Conservation (phyloP, 2,888 invertebrate species). For the Hyles lineata region DNA sequence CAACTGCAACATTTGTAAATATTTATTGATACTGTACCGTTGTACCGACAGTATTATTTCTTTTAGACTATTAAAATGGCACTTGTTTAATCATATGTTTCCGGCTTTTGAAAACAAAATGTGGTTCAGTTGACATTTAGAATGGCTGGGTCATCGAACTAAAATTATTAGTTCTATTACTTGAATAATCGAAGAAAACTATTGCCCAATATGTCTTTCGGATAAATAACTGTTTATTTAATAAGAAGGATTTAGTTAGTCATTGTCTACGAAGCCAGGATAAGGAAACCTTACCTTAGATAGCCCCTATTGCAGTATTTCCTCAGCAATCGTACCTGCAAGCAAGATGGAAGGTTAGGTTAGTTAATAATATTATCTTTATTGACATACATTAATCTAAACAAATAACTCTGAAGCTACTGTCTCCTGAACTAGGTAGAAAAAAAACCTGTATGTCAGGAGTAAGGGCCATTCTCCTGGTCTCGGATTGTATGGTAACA, state of each 20-base stretch:
- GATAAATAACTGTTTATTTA: too few relatives aligned
- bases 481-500: too few relatives aligned
- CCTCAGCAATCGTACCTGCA: slow-evolving; percentile 16
- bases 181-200: too few relatives aligned
- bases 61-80: neutral
- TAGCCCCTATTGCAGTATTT: neutral
- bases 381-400: too few relatives aligned
- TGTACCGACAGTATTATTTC: neutral
- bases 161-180: neutral
- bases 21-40: neutral
- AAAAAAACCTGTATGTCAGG: too few relatives aligned
- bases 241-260: neutral
- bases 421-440: too few relatives aligned
- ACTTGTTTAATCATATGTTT: neutral
- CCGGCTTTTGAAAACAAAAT: neutral
- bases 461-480: too few relatives aligned
- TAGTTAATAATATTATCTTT: too few relatives aligned
- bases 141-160: neutral
- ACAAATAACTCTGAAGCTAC: too few relatives aligned
- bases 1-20: neutral
- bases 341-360: neutral
- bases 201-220: too few relatives aligned
- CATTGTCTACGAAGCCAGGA: neutral
- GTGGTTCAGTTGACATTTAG: neutral
- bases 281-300: neutral